Base-by-base conservation (phyloP, 2,888 invertebrate genomes). In the Lasioglossum calceatum region DNA sequence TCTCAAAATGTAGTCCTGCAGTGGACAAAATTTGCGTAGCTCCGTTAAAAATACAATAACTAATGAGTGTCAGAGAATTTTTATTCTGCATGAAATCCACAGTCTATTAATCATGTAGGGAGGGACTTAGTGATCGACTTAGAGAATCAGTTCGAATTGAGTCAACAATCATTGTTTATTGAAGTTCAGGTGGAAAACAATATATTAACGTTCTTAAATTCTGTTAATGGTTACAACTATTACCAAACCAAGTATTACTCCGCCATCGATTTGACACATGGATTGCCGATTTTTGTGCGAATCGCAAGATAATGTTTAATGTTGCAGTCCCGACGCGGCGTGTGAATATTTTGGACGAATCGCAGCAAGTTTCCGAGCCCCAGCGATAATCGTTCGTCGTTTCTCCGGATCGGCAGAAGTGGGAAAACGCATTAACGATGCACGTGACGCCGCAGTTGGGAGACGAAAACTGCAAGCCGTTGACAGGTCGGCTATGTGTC, bases 371-470 rank as follows among this genome's bases (percentile, higher is more conserved):
- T 47, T n/a, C 4, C 58, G 58, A 12, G 58, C 58, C 12, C 58
- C 12, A 8, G 32, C 64, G 64, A 32, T 64, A 58, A 64, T 85
- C 79, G 83, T 58, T 83, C 85, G 72, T 83, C 85, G 72, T 82
- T 83, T 75, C 82, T 78, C 80, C 39, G 72, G 77, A 71, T 77
- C 47, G 78, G 47, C 54, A n/a, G 76, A 79, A 87, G 83, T 77
- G 47, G 91, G 86, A 88, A 92, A 92, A 87, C 86, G 91, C 93
- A 93, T 93, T 93, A 93, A 87, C 89, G 91, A 93, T 93, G 91
- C 93, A 93, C 93, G 93, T 92, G 93, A 93, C 92, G 88, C 77
- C 79, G 88, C 86, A 82, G 85, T 44, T 70, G 81, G 81, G 84
- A 86, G 83, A 77, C 79, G 72, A 84, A 64, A 81, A 79, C 89